Evolutionary conservation across 2,888 invertebrate genomes (phyloP), one percentile per base, ranked within the genome.

Genomic region (Aporophyla lueneburgensis): DNA sequence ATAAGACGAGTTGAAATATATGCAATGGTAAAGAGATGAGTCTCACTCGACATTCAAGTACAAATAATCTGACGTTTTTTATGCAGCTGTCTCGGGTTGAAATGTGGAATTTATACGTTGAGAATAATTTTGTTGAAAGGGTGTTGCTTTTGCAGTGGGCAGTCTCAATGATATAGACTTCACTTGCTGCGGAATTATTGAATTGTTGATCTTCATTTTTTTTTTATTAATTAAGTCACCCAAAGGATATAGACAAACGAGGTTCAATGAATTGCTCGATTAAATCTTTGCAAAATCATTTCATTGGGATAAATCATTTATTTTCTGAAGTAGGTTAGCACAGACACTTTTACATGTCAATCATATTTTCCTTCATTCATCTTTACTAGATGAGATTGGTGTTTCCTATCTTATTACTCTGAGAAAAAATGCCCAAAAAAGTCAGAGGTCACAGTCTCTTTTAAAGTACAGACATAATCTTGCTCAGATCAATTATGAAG

Each of bases 1-100:
- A 95, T 93, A 94, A 92, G 90, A 93, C 74, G 89, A 92, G 87
- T 91, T 88, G 90, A 91, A 93, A 91, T 92, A 91, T 91, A 92
- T 93, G 93, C 93, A 93, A 92, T 91, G 91, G 90, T 92, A 89
- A 91, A 91, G 88, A 92, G 88, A 89, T 78, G 87, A 89, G 90
- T 87, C 90, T 86, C 91, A 91, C 92, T 89, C 89, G 90, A 89
- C 89, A 88, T 90, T 91, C 90, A 91, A 89, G 87, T 86, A 86
- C 83, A 86, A 87, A 85, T 87, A 88, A 85, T 85, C 82, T 86
- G 76, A 81, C 74, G 74, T 81, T 89, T 88, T 86, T 89, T 89
- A 89, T 88, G 78, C 87, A 85, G 86, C 79, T 80, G 89, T 86
- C 86, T 58, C 76, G 65, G n/a, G n/a, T 73, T 80, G 74, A 65